Base-by-base conservation (phyloP, 1,140 invertebrate species). In the Papilio xuthus region DNA sequence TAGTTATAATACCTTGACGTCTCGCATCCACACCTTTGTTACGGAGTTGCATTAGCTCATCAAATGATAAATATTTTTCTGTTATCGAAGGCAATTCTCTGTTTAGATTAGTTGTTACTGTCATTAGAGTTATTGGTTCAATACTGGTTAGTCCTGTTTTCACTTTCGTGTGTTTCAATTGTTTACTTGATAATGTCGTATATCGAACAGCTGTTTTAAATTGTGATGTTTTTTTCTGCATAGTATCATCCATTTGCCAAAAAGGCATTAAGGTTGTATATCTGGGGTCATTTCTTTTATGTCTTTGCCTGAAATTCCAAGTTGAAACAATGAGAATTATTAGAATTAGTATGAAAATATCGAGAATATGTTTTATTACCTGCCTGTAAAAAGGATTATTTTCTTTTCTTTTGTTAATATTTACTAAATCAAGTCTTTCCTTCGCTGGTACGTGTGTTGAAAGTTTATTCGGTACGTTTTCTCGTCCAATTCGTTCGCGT, bases 11-110 rank as follows among this genome's bases (percentile, higher is more conserved):
- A 50, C 77, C 60, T 4, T 71, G 42, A 20, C 89, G 84, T 69
- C 88, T 81, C 56, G 81, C 79, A 81, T 80, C 78, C 10, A 79
- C 80, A 56, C 44, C 80, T 60, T 83, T 74, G 74, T 80, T 93
- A 81, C 90, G 85, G 10, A 93, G 81, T 82, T 88, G 87, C 86
- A 93, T 88, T 78, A 93, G 81, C 81, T 93, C 92, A 44, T 93
- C 90, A 85, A 93, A 93, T 7, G 92, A 93, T 82, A 93, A 88
- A 86, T 91, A 93, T 79, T 90, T 93, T 85, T 93, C 92, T 15
- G 90, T 91, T 18, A 76, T 44, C 4, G 37, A 8, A 85, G 23
- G 41, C 42, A 80, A 60, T 86, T 84, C 70, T 77, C 74, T 26
- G 26, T 70, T 63, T 71, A 32, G 12, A 67, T 78, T 83, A 32